Evolutionary conservation across 2,113 vertebrate genomes (phyloP).

Genomic region (Dasyurus viverrinus): DNA sequence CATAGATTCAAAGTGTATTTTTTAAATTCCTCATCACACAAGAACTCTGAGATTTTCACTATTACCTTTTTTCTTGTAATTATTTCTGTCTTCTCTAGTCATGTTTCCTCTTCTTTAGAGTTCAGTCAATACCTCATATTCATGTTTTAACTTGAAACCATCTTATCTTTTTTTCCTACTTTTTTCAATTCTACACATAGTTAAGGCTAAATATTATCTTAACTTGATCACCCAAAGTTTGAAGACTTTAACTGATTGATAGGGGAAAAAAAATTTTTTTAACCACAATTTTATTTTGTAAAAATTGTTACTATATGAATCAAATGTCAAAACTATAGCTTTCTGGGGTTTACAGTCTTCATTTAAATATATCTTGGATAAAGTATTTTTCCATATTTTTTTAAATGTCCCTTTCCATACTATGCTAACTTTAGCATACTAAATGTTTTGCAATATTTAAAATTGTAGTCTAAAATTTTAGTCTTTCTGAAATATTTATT

Average conservation of each 20-base stretch:
- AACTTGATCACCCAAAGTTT: constrained; percentile 12
- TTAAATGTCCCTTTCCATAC: neutral
- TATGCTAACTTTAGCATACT: constrained; percentile 21
- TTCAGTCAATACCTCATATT: constrained; percentile 28
- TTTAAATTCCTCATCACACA: constrained; percentile 48
- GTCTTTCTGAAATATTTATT: neutral
- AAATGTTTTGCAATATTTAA: constrained; percentile 35
- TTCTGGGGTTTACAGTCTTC: constrained; percentile 33
- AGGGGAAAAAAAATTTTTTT: neutral
- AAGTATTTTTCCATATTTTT: neutral
- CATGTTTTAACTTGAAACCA: constrained; percentile 36
- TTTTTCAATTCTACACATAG: constrained; percentile 5
- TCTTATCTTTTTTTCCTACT: neutral
- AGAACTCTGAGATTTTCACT: constrained; percentile 62
- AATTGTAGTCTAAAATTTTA: constrained; percentile 24
- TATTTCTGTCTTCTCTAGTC: constrained; percentile 61
- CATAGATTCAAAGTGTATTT: constrained; percentile 45
- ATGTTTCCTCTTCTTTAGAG: constrained; percentile 61
- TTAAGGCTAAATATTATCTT: neutral
- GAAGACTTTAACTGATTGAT: neutral
- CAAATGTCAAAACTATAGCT: constrained; percentile 9
- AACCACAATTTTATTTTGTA: neutral
- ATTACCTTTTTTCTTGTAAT: constrained; percentile 32
- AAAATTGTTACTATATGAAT: neutral
- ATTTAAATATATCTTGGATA: neutral